Base-by-base conservation (phyloP, 2,888 invertebrate species). In the Apotomis capreana region DNA sequence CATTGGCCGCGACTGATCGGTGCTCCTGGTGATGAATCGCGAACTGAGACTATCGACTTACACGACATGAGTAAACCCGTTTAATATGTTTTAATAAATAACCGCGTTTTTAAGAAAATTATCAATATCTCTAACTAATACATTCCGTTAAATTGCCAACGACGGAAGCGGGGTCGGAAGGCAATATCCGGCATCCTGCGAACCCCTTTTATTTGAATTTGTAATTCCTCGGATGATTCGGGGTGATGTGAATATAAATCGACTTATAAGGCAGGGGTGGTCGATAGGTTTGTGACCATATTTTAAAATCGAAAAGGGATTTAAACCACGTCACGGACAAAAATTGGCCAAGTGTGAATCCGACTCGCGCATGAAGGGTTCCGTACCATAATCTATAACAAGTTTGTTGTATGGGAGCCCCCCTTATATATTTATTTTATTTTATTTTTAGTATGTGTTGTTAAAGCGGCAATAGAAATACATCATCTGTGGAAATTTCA, bases 201-300 rank as follows among this genome's bases (percentile, higher is more conserved):
- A 87, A 87, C 90, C 91, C 90, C 87, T 89, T 89, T 89, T 89
- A 87, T 89, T 89, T 86, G 85, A 87, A 87, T 85, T 81, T 83
- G 88, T 86, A 87, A 89, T 90, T 89, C 89, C 88, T 90, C 89
- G 90, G 89, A 87, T 89, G 81, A 90, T 89, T 91, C 88, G 79
- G 75, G 74, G 70, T 68, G 77, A 49, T 75, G 79, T 79, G 92
- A 87, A 92, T 92, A 87, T 85, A 87, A 89, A 92, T 89, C 68
- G 85, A 72, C 80, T 79, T 76, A 75, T 85, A 81, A 83, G 65
- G 60, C 51, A 63, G 69, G 80, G 79, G 71, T 76, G 70, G 75
- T 76, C 77, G 61, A 8, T 46, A 37, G 26, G 26, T 36, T 59
- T 51, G 68, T 15, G 37, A 26, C 46, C 57, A 60, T 40, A 60